A percentile compares a stretch with the other conserved stretches of the same genome.
These are phyloP conservation scores for Rhombomys opimus DNA, from an alignment of 2,113 vertebrate species.

Conservation along the genomic window DNA sequence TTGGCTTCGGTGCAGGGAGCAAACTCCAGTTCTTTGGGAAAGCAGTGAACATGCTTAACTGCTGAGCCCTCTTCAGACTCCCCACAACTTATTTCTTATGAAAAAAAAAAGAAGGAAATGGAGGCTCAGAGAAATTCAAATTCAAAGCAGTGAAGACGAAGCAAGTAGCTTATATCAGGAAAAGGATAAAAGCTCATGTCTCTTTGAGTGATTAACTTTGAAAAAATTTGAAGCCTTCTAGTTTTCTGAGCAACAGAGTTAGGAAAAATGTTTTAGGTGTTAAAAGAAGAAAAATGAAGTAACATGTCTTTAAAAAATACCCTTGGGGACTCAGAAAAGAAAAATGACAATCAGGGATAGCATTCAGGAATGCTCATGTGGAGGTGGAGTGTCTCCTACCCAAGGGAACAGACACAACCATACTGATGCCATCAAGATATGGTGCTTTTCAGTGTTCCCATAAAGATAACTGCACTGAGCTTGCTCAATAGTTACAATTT, in stretches of 20 bases:
- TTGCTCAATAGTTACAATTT: conserved; percentile 54
- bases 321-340: fast-evolving
- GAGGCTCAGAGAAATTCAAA: neutral
- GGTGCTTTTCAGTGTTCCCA: neutral
- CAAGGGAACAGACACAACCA: neutral
- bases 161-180: neutral
- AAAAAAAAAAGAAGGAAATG: neutral
- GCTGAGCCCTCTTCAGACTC: neutral
- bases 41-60: neutral
- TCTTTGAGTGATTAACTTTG: neutral
- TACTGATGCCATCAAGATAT: neutral
- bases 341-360: neutral
- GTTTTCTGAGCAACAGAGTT: conserved; percentile 1
- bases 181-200: neutral
- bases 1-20: neutral
- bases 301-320: neutral
- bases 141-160: neutral
- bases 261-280: neutral
- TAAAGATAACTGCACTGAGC: neutral
- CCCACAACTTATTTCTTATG: neutral
- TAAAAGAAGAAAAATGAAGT: neutral
- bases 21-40: too few relatives aligned
- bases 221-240: neutral
- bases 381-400: neutral
- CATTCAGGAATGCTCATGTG: neutral